Evolutionary conservation across 2,888 invertebrate genomes (phyloP).

Genomic region (Odontothrips loti): DNA sequence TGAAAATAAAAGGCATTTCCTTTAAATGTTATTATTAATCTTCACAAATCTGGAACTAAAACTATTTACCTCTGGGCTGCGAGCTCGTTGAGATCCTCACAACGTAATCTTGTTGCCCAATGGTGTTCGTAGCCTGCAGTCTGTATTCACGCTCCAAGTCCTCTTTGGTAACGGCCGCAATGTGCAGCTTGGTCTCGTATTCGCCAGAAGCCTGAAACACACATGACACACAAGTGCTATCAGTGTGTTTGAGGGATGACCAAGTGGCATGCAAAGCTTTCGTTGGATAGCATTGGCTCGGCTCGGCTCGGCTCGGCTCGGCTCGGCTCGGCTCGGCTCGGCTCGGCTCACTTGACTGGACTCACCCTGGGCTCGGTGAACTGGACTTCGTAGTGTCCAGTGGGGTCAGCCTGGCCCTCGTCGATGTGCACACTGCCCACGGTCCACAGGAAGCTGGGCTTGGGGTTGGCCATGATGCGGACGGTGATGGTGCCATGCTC

Average conservation of each 20-base stretch:
- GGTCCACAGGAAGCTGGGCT: constrained; percentile 65
- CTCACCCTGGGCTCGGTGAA: constrained; percentile 34
- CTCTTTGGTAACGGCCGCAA: constrained; percentile 64
- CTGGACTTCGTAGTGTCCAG: constrained; percentile 48
- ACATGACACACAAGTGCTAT: constrained; percentile 38
- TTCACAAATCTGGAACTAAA: no score
- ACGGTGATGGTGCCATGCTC: constrained; percentile 67
- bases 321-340: no score
- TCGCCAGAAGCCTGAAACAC: constrained; percentile 57
- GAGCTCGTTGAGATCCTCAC: constrained; percentile 65
- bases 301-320: no score
- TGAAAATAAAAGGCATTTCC: constrained; percentile 5
- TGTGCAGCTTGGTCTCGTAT: constrained; percentile 64
- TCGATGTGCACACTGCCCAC: constrained; percentile 55
- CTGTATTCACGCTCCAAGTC: constrained; percentile 70
- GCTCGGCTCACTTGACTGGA: neutral
- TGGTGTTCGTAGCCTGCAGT: constrained; percentile 63
- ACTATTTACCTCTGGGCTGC: constrained; percentile 57
- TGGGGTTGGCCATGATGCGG: constrained; percentile 68
- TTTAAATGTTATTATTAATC: neutral
- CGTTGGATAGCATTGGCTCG: no score
- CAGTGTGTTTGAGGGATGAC: constrained; percentile 34
- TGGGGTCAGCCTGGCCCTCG: constrained; percentile 52
- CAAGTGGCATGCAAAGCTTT: no score
- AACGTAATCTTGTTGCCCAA: constrained; percentile 60